phyloP scores from a whole-genome alignment of 2,888 invertebrate genomes.

The Ormyrus rosae region DNA sequence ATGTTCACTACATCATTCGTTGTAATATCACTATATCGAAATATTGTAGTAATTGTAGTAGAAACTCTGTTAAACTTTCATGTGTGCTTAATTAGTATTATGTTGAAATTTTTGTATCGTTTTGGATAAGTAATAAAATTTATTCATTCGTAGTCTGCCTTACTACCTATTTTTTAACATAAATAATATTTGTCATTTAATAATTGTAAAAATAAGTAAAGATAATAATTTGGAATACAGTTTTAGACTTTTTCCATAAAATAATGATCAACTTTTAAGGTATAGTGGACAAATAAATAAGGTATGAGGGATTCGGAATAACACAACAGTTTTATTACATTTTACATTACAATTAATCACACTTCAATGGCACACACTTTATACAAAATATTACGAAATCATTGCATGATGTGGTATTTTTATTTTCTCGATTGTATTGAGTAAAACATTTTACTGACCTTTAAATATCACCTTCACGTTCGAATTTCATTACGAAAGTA shows the following conservation, averaged over 20 bases:
- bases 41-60: slow-evolving; percentile 2
- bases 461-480: too few relatives aligned
- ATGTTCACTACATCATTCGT: slow-evolving; percentile 12
- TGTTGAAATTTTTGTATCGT: slow-evolving; percentile 3
- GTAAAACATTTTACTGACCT: too few relatives aligned
- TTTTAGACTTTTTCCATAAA: too few relatives aligned
- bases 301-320: background rate
- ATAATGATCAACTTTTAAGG: background rate
- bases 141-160: background rate
- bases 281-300: slow-evolving; percentile 12
- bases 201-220: too few relatives aligned
- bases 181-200: background rate
- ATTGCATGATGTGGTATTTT: too few relatives aligned
- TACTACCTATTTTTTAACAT: background rate
- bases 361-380: too few relatives aligned
- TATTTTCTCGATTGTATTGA: too few relatives aligned
- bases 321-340: slow-evolving; percentile 8
- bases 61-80: background rate
- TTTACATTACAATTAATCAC: slow-evolving; percentile 9
- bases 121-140: slow-evolving; percentile 13
- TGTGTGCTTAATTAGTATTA: background rate
- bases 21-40: background rate
- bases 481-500: too few relatives aligned
- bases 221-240: too few relatives aligned
- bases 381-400: too few relatives aligned